Evolutionary conservation across 2,113 vertebrate genomes (phyloP), one percentile per base, ranked within the genome.

Genomic region (Sinosuthora webbiana): DNA sequence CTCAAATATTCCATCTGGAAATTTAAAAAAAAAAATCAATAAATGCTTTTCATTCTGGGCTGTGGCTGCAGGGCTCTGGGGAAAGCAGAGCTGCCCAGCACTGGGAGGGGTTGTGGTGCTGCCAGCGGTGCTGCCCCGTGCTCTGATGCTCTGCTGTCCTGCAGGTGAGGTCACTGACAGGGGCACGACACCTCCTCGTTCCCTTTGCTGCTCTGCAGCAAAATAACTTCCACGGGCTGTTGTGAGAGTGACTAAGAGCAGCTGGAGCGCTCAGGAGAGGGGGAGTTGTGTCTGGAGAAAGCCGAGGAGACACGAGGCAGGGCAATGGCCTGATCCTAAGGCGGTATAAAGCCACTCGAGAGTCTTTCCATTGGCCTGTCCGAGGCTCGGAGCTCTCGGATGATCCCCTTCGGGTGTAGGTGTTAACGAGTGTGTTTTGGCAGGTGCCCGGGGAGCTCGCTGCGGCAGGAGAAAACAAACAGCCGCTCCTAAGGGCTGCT

Each of bases 161-260:
- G 56, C 1, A 93, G 91, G 82, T 90, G 85, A 52, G 12, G 35
- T 19, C 76, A 0, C 39, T 3, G 39, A 12, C 71, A 24, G n/a
- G 10, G 23, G 59, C 44, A 21, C 45, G 1, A 2, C 45, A 5
- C 1, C 56, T 50, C 39, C 65, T 31, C 56, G 5, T 13, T 39
- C 41, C 64, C 63, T 64, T 47, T n/a, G 39, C 47, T 41, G 30
- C 62, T 50, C 22, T 37, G 50, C 75, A 37, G 55, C 45, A 21
- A 70, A 77, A 37, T 24, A 88, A 70, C 30, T 67, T 81, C 50
- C 83, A 27, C 1, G 18, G 59, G 35, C 47, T 91, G 85, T 89
- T 93, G n/a, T 41, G 82, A 74, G 63, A 90, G 47, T 95, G 95
- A 95, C 82, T 88, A 92, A 93, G 90, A 63, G 85, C 76, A 49